Evolutionary conservation across 2,797 vertebrate genomes (phyloP).

Genomic region (Tamandua tetradactyla): DNA sequence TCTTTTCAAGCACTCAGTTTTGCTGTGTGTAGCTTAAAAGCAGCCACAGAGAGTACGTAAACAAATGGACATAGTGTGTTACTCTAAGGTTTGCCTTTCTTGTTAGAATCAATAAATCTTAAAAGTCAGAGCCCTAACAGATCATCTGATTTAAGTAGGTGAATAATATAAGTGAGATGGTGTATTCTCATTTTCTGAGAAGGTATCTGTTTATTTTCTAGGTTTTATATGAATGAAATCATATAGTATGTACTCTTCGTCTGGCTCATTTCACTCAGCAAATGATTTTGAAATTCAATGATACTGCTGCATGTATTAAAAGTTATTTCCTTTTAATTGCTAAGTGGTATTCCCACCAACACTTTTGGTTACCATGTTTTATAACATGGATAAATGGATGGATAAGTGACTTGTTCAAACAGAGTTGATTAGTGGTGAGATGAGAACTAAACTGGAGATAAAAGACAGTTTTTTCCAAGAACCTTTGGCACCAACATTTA

Average conservation of each 20-base stretch:
- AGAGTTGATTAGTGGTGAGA: not conserved
- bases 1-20: not conserved
- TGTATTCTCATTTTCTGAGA: not conserved
- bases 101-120: not conserved
- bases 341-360: not conserved
- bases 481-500: not conserved
- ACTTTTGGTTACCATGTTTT: not conserved
- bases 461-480: not conserved
- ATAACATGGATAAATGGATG: not conserved
- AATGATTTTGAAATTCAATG: not conserved
- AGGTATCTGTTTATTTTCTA: not conserved
- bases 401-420: not conserved
- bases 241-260: not conserved
- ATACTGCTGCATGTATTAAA: not conserved
- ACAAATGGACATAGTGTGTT: not conserved
- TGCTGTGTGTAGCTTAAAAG: not conserved
- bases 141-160: not conserved
- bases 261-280: slow-evolving; percentile 1
- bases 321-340: not conserved
- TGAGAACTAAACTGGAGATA: not conserved
- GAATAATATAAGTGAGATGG: not conserved
- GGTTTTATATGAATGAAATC: not conserved
- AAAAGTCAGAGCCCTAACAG: not conserved
- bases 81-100: not conserved
- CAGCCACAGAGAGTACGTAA: not conserved